Evolutionary conservation across 2,888 invertebrate species (phyloP).

Genomic region (Caenorhabditis parvicauda): DNA sequence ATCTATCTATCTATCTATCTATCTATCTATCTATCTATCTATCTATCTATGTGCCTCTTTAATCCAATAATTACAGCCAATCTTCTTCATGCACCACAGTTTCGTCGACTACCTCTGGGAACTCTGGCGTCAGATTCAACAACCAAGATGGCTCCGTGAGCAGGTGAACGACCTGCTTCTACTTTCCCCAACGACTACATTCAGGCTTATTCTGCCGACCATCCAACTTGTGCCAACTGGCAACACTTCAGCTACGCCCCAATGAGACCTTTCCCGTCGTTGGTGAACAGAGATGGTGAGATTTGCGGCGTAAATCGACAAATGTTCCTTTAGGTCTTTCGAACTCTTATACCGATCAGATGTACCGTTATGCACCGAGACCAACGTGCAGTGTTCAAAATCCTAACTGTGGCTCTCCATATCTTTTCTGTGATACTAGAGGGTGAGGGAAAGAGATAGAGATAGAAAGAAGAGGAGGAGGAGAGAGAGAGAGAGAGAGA

Average conservation of each 20-base stretch:
- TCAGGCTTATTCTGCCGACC: slow-evolving; percentile 57
- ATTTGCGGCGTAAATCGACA: neutral
- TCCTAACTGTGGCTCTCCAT: slow-evolving; percentile 58
- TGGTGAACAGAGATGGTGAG: slow-evolving; percentile 55
- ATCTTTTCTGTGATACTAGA: slow-evolving; percentile 59
- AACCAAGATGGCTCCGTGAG: slow-evolving; percentile 57
- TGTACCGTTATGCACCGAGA: slow-evolving; percentile 61
- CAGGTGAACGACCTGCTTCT: slow-evolving; percentile 10
- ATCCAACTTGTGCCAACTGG: slow-evolving; percentile 55
- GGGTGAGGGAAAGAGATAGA: too few species aligned
- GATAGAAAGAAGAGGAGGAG: too few species aligned
- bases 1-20: slow-evolving; percentile 55
- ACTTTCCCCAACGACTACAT: slow-evolving; percentile 7
- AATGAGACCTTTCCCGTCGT: slow-evolving; percentile 58
- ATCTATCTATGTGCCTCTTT: too few species aligned
- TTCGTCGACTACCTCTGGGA: slow-evolving; percentile 65
- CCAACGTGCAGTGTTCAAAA: slow-evolving; percentile 50
- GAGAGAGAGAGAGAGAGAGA: neutral
- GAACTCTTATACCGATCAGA: slow-evolving; percentile 59
- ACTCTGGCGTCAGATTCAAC: slow-evolving; percentile 58
- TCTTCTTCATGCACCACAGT: slow-evolving; percentile 63
- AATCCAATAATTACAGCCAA: slow-evolving; percentile 32
- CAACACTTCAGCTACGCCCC: slow-evolving; percentile 58
- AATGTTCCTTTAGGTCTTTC: slow-evolving; percentile 42
- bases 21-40: slow-evolving; percentile 44